Evolutionary conservation across 2,113 vertebrate species (phyloP), one percentile per base, ranked within the genome.

Genomic region (Trematomus loennbergii): DNA sequence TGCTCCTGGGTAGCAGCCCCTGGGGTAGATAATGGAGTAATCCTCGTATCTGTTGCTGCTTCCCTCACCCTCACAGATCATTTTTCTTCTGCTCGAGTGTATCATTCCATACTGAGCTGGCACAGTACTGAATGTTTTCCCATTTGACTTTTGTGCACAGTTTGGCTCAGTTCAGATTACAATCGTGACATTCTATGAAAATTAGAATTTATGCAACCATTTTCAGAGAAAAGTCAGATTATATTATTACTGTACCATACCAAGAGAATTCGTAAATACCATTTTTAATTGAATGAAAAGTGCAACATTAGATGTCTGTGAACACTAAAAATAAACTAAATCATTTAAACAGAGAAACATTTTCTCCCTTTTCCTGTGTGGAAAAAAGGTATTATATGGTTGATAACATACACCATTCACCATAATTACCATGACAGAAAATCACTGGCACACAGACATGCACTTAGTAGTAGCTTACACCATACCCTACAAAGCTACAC

Each of bases 1-100:
- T 73, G 80, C 90, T 88, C 80, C 48, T 59, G 87, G 89, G 90
- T 91, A 89, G 90, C 90, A 83, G 72, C 88, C 91, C 87, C 88
- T 45, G 77, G 85, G 93, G 90, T 82, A 86, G 90, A 94, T 94
- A 94, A 87, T 78, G 79, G 78, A 83, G 87, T 94, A 95, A 96
- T 94, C 94, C 94, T 94, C 93, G 94, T 94, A 95, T 95, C 92
- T 92, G 78, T 88, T 87, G 84, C 92, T 92, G 91, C 85, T 88
- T 86, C 69, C 87, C 69, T 86, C 72, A 75, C 82, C 71, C 82
- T 85, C 81, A 74, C 58, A 82, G 85, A 91, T 90, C 78, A 80
- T 85, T 90, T 90, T 88, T 87, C 78, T 67, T 78, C 78, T 82
- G 68, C 84, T 70, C 69, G 20, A 67, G 83, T 89, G 75, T 91